Conservation (phyloP, 2,797 vertebrate genomes). For the Acrocephalus scirpaceus region DNA sequence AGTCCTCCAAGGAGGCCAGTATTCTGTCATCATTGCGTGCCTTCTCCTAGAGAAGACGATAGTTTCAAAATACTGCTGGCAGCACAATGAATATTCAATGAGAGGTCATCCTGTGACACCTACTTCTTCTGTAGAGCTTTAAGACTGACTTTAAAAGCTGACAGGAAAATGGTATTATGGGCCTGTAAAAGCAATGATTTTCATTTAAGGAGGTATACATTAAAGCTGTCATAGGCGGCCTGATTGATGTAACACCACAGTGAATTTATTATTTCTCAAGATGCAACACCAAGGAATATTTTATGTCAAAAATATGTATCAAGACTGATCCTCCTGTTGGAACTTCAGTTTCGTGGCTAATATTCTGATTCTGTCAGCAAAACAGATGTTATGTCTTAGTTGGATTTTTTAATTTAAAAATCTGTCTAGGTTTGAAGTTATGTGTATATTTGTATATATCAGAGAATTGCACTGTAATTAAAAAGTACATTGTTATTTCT, state of each 20-base stretch:
- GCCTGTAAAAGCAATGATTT: slow-evolving; percentile 56
- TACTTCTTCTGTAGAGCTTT: slow-evolving; percentile 4
- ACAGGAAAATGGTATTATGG: slow-evolving; percentile 34
- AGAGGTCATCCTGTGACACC: slow-evolving; percentile 42
- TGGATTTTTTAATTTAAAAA: not conserved
- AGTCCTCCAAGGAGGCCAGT: not conserved
- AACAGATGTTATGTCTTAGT: not conserved
- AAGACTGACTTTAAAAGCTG: slow-evolving; percentile 51
- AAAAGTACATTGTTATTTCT: not conserved
- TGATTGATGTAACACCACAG: slow-evolving; percentile 51
- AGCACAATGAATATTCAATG: slow-evolving; percentile 54
- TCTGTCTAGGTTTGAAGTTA: not conserved
- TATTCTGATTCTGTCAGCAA: slow-evolving; percentile 11
- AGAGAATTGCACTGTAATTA: not conserved
- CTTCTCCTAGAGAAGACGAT: not conserved
- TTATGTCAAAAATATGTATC: slow-evolving; percentile 42
- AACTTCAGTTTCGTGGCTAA: slow-evolving; percentile 18
- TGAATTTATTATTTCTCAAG: slow-evolving; percentile 60
- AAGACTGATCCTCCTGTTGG: slow-evolving; percentile 11
- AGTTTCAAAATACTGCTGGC: slow-evolving; percentile 26
- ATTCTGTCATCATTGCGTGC: not conserved
- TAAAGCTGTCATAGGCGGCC: slow-evolving; percentile 22
- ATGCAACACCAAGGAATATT: slow-evolving; percentile 46
- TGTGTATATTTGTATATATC: not conserved
- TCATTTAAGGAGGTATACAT: slow-evolving; percentile 55